Percentiles rank a stretch among this genome's conserved stretches.
Evolutionary conservation across 35 echinoderm and acorn worm genomes (phyloP).

Genomic region (Lytechinus pictus): DNA sequence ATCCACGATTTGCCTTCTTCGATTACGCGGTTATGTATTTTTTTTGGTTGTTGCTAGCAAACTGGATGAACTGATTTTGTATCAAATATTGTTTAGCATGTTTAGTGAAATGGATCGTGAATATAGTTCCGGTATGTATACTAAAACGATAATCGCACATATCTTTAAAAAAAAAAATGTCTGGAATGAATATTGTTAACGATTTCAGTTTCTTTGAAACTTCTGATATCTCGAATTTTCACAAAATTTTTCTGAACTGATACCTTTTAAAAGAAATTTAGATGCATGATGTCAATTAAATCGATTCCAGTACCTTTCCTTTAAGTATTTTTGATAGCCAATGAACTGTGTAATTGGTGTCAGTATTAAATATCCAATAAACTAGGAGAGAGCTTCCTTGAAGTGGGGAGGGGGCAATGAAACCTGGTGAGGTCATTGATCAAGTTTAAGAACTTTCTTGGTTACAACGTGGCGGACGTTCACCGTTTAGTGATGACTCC

Average conservation of each 20-base stretch:
- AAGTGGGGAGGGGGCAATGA: background rate
- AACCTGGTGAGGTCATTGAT: background rate
- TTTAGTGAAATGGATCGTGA: too few relatives aligned
- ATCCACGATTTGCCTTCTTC: background rate
- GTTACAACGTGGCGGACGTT: background rate
- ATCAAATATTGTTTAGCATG: too few relatives aligned
- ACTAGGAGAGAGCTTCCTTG: background rate
- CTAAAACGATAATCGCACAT: too few relatives aligned
- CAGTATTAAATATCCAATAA: background rate
- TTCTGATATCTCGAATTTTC: too few relatives aligned
- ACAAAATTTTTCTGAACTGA: too few relatives aligned
- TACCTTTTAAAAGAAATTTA: too few relatives aligned
- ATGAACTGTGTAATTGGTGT: background rate
- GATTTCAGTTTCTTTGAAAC: too few relatives aligned
- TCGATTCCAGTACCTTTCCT: background rate
- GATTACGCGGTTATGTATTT: background rate
- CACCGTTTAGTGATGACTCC: background rate
- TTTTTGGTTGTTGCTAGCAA: background rate
- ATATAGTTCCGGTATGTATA: too few relatives aligned
- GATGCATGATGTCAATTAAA: too few relatives aligned
- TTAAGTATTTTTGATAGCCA: background rate
- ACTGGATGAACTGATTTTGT: too few relatives aligned
- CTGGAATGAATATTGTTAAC: too few relatives aligned
- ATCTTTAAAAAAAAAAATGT: too few relatives aligned
- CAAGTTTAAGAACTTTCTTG: slow-evolving; percentile 4